Base-by-base conservation (phyloP, 2,797 vertebrate species). In the Mustela erminea region DNA sequence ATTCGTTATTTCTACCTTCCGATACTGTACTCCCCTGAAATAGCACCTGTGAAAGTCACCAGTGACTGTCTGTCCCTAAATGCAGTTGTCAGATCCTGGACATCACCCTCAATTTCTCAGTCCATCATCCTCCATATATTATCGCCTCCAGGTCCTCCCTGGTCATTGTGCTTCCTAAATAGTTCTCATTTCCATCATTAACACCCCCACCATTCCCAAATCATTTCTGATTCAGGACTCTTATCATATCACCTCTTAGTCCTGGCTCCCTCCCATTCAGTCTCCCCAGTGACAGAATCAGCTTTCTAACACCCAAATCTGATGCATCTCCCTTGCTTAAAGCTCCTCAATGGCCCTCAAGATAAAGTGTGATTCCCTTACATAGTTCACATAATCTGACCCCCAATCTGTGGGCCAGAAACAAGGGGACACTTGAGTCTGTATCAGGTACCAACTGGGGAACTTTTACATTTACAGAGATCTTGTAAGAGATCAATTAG, bases 281-380 rank as follows among this genome's bases (percentile, higher is more conserved):
- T 64, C 72, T 80, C 77, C 35, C 58, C 2, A 4, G 52, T 38
- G 52, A 84, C 43, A 88, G 80, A 77, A 60, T 29, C 18, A 58
- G 29, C 83, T 92, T 83, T 87, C 74, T 58, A 20, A 68, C 90
- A 62, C 43, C 52, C 20, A 82, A 56, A 27, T 86, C 54, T 41
- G n/a, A 32, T 25, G 6, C 29, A 32, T 86, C 18, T 29, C 35
- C 29, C 56, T 60, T 68, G 86, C 75, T 86, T 49, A 90, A 72
- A 92, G 64, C 21, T 11, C 72, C 27, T 68, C 49, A 43, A 0
- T 18, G 70, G 35, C 38, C 49, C n/a, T 68, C 20, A 43, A 56
- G 38, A 74, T 77, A 27, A 92, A 92, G n/a, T 66, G 41, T 43
- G 29, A 35, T 90, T 82, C 87, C 70, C 84, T 94, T 56, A 58